A percentile compares a stretch with the other conserved stretches of the same genome.
Conservation (phyloP, 2,797 vertebrate species). For the Jordanella pulchra region DNA sequence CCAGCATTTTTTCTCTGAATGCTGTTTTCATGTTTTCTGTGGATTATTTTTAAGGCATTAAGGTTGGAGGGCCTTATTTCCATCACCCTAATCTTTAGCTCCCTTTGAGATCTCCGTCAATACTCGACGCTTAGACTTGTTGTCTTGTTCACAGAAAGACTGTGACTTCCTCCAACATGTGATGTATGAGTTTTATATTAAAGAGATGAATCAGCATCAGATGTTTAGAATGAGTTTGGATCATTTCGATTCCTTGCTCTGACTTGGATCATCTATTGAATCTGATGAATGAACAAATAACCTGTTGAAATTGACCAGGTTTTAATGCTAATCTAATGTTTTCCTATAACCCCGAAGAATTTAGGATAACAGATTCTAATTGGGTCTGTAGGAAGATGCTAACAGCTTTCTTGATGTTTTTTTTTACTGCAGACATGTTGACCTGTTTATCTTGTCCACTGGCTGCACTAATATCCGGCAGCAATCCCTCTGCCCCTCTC, state of each 20-base stretch:
- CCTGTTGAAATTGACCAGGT: background rate
- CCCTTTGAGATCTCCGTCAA: background rate
- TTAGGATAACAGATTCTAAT: background rate
- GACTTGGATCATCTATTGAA: background rate
- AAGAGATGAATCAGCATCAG: background rate
- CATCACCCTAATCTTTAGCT: background rate
- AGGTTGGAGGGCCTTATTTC: background rate
- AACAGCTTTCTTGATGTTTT: slow-evolving; percentile 35
- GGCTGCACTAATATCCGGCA: slow-evolving; percentile 63
- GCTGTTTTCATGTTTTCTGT: background rate
- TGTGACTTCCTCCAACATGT: background rate
- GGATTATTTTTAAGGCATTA: background rate
- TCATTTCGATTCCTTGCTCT: background rate
- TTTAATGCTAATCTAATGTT: background rate
- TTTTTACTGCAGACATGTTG: slow-evolving; percentile 28
- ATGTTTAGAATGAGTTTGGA: background rate
- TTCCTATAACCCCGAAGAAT: slow-evolving; percentile 39
- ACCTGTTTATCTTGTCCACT: slow-evolving; percentile 26
- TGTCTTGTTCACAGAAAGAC: background rate
- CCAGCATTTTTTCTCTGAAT: no score
- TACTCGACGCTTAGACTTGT: no score
- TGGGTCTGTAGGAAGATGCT: slow-evolving; percentile 28
- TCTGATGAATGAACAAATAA: background rate
- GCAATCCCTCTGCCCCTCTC: slow-evolving; percentile 48
- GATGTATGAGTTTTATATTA: background rate